These are phyloP conservation scores for Acrobasis repandana DNA, from an alignment of 2,888 invertebrate genomes.

Conservation along the genomic window DNA sequence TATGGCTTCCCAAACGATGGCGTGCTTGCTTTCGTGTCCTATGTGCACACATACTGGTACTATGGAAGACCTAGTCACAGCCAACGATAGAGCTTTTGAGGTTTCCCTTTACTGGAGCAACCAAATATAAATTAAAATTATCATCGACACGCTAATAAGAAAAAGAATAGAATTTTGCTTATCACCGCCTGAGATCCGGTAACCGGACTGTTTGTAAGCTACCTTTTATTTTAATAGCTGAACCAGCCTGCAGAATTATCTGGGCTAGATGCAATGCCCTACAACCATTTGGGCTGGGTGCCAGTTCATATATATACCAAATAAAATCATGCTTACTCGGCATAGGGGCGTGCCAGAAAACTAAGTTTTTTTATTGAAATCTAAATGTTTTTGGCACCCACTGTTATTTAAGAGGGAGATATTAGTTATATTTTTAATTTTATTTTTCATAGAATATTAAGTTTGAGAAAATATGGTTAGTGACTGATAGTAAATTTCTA, in stretches of 20 bases:
- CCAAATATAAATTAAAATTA: too few species aligned
- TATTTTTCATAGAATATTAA: not conserved
- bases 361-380: constrained; percentile 12
- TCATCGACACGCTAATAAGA: too few species aligned
- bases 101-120: too few species aligned
- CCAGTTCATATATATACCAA: constrained; percentile 42
- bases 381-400: not conserved
- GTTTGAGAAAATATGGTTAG: not conserved
- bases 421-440: not conserved
- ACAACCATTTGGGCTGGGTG: constrained; percentile 35
- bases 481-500: too few species aligned
- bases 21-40: too few species aligned
- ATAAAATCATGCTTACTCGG: constrained; percentile 41
- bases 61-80: too few species aligned
- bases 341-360: constrained; percentile 30
- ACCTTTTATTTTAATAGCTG: constrained; percentile 2
- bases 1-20: too few species aligned
- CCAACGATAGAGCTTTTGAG: too few species aligned
- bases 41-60: too few species aligned
- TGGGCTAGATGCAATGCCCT: constrained; percentile 27
- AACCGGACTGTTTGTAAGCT: not conserved
- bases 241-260: constrained; percentile 29
- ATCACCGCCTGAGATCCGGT: not conserved
- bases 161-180: too few species aligned
- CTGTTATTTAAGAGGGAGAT: not conserved